Base-by-base conservation (phyloP, 2,888 invertebrate species). In the Tanaodytes sp. region DNA sequence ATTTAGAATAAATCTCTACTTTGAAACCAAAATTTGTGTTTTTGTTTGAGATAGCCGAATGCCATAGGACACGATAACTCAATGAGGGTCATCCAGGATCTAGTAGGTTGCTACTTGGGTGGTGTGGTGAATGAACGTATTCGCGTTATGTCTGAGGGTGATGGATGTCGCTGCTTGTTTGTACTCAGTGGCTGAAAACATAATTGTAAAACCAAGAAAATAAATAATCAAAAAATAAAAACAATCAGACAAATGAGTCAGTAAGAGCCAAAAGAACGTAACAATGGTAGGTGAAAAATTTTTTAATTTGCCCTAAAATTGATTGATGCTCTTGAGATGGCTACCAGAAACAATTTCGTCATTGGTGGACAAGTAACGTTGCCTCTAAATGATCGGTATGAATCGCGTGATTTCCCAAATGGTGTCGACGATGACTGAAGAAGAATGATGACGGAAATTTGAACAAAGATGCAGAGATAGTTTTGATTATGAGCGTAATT, bases 81-180 rank as follows among this genome's bases (percentile, higher is more conserved):
- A 20, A 33, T 62, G 46, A 40, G n/a, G 62, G 39, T 39, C 3
- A 15, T 20, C 3, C 14, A 27, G 23, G 52, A 33, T n/a, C 23
- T 19, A 19, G 46, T 11, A 45, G 62, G 42, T 55, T 33, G 55
- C 6, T 39, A 42, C 23, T 36, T 5, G 15, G 49, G 37, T 52
- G 18, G 20, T 46, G 52, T 52, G 20, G 65, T 65, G 40, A 52
- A 65, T 65, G 58, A 52, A 39, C 39, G 57, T 57, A 64, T 63
- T 57, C 23, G 33, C 19, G 33, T 27, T 16, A 65, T 58, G 58
- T 65, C 39, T 57, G 37, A 51, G 27, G 39, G 39, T 49, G 58
- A 45, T 43, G 20, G 39, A 62, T 58, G 65, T 57, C 55, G 64
- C 52, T 65, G 65, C 45, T 57, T 65, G 58, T 58, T 58, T 51